Percentiles rank a stretch among this genome's conserved stretches.
Evolutionary conservation across 1,140 invertebrate genomes (phyloP).

Genomic region (Ips typographus): DNA sequence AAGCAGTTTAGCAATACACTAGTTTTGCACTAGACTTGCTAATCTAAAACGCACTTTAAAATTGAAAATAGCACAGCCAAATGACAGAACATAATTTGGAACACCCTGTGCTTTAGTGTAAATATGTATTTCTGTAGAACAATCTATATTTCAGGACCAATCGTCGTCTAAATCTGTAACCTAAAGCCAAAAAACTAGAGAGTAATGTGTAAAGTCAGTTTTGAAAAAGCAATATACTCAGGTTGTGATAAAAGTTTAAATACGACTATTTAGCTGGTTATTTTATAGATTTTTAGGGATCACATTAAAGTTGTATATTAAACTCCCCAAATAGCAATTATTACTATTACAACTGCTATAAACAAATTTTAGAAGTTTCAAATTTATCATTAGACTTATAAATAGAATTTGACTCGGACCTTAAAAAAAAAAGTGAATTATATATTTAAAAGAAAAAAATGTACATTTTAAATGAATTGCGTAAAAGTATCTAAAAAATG

Average conservation of each 20-base stretch:
- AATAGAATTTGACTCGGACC: not conserved
- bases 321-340: not conserved
- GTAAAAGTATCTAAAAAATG: constrained; percentile 25
- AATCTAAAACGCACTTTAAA: no score
- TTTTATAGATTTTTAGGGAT: constrained; percentile 1
- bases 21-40: no score
- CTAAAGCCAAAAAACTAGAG: not conserved
- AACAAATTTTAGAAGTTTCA: not conserved
- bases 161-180: not conserved
- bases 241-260: constrained; percentile 13
- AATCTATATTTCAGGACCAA: not conserved
- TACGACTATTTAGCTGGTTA: not conserved
- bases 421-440: constrained; percentile 3
- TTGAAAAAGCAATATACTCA: constrained; percentile 11
- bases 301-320: constrained; percentile 6
- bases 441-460: constrained; percentile 1
- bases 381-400: constrained; percentile 3
- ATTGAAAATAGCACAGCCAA: not conserved
- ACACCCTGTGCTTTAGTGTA: not conserved
- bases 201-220: not conserved
- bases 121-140: not conserved
- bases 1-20: no score
- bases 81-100: not conserved
- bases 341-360: not conserved
- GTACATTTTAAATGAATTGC: constrained; percentile 23